These are phyloP conservation scores for Spongia lamella DNA, from an alignment of 37 sponge, comb jelly and placozoan genomes.

Conservation along the genomic window DNA sequence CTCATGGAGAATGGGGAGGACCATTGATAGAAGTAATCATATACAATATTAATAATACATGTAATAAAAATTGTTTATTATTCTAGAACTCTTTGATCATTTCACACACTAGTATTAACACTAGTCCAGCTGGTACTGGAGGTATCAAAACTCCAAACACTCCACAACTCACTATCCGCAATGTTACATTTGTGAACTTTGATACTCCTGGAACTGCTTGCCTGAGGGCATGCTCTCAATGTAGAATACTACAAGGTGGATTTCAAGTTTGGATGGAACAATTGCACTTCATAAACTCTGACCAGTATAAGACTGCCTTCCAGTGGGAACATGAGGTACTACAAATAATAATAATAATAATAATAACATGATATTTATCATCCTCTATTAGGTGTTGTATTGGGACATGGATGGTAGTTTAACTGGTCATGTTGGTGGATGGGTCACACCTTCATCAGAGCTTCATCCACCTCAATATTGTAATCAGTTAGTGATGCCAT, in stretches of 20 bases:
- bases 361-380: neutral
- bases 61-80: too few relatives aligned
- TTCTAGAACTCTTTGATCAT: constrained; percentile 63
- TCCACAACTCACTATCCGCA: constrained; percentile 61
- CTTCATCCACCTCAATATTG: constrained; percentile 66
- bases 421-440: constrained; percentile 58
- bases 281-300: constrained; percentile 62
- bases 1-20: constrained; percentile 67
- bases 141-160: constrained; percentile 84
- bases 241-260: constrained; percentile 81
- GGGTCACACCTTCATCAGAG: constrained; percentile 48
- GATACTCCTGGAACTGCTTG: constrained; percentile 34
- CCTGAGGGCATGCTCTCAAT: constrained; percentile 87
- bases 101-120: constrained; percentile 63
- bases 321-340: constrained; percentile 84
- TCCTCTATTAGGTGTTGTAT: constrained; percentile 25
- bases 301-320: constrained; percentile 55
- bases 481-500: constrained; percentile 44
- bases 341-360: neutral
- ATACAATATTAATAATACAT: too few relatives aligned
- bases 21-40: constrained; percentile 60
- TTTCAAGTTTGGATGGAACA: constrained; percentile 73
- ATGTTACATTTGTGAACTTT: constrained; percentile 89
- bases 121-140: constrained; percentile 44
- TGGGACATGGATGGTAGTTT: constrained; percentile 72